Conservation (phyloP, 1,140 invertebrate genomes). For the Streblospio benedicti region DNA sequence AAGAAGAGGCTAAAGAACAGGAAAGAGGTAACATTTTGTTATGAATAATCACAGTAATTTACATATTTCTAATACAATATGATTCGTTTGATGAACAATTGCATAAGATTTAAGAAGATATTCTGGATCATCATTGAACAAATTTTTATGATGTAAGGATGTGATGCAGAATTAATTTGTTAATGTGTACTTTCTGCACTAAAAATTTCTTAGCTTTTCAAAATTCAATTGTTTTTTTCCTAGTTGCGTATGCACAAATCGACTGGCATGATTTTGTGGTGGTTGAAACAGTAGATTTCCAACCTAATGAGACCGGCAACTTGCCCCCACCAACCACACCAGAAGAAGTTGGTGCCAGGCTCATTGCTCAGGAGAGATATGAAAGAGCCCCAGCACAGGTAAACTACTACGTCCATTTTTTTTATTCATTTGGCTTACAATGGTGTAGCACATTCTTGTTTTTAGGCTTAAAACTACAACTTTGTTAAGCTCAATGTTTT, state of each 20-base stretch:
- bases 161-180: too few species aligned
- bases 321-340: constrained; percentile 95
- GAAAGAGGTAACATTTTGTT: constrained; percentile 61
- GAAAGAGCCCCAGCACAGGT: constrained; percentile 43
- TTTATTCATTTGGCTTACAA: too few species aligned
- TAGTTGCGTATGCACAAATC: constrained; percentile 92
- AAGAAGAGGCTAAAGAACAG: constrained; percentile 88
- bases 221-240: constrained; percentile 11
- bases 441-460: too few species aligned
- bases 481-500: too few species aligned
- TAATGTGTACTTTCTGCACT: too few species aligned
- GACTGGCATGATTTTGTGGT: constrained; percentile 99
- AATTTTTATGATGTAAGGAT: too few species aligned
- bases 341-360: constrained; percentile 87
- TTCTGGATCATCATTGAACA: too few species aligned
- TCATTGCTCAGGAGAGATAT: constrained; percentile 67
- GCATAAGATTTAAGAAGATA: too few species aligned
- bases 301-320: constrained; percentile 82
- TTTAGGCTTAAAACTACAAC: too few species aligned
- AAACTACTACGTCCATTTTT: constrained; percentile 23
- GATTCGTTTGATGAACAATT: too few species aligned
- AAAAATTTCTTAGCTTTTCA: too few species aligned
- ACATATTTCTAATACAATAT: not conserved
- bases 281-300: constrained; percentile 98
- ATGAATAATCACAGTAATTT: constrained; percentile 8